phyloP scores from a whole-genome alignment of 2,113 vertebrate genomes.

The Oreochromis niloticus region DNA sequence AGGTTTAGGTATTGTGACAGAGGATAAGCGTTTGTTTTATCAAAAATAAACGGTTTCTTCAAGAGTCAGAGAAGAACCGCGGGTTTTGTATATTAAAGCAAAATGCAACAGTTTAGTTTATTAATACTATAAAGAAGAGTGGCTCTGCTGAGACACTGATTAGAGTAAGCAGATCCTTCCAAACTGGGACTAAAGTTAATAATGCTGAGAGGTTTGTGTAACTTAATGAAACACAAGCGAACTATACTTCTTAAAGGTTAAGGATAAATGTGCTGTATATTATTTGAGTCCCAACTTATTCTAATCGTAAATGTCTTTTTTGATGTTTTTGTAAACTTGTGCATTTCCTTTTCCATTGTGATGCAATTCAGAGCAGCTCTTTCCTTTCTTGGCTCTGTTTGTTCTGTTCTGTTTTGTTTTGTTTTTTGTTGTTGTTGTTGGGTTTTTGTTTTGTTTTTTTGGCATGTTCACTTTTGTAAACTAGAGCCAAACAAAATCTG shows the following conservation, averaged over 20 bases:
- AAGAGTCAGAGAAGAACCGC: not conserved
- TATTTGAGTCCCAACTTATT: not conserved
- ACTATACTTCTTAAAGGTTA: not conserved
- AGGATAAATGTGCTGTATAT: not conserved
- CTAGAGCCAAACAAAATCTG: not conserved
- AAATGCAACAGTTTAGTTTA: not conserved
- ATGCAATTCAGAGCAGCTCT: not conserved
- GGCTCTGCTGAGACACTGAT: not conserved
- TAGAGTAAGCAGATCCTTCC: not conserved
- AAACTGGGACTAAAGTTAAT: not conserved
- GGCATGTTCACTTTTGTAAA: not conserved
- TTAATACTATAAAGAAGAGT: not conserved
- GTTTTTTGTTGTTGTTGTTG: not conserved
- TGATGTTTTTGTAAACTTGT: not conserved
- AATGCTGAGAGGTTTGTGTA: not conserved
- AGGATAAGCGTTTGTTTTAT: not conserved
- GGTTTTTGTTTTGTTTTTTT: accelerated
- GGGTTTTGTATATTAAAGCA: not conserved
- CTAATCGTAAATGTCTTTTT: not conserved
- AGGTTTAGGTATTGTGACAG: not conserved
- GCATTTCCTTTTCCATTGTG: not conserved
- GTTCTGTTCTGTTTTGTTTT: not conserved
- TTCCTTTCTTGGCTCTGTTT: not conserved
- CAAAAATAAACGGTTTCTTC: not conserved
- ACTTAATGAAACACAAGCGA: not conserved